A percentile compares a stretch with the other conserved stretches of the same genome.
Conservation (phyloP, 2,797 vertebrate genomes). For the Apogon talboti region DNA sequence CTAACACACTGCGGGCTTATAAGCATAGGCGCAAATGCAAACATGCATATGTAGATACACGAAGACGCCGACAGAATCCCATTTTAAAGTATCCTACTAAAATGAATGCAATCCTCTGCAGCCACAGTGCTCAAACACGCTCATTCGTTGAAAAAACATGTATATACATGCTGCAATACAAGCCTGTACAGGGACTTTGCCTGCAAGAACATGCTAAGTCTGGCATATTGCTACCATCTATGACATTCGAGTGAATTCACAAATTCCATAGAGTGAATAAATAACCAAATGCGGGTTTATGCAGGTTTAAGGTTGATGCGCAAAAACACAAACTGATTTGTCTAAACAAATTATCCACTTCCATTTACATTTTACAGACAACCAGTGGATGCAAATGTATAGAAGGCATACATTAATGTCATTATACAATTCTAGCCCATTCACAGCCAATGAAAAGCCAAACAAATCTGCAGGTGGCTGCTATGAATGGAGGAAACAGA, state of each 20-base stretch:
- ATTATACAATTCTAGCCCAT: neutral
- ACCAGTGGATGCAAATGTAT: neutral
- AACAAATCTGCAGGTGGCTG: slow-evolving; percentile 4
- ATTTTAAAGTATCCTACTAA: neutral
- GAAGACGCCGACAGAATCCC: neutral
- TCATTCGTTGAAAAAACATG: neutral
- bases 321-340: no score
- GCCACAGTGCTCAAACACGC: neutral
- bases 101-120: neutral
- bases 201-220: slow-evolving; percentile 4
- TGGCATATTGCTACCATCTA: neutral
- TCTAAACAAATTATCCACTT: neutral
- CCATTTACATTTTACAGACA: no score
- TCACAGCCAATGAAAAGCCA: neutral
- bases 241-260: no score
- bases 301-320: no score
- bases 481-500: neutral
- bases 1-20: slow-evolving; percentile 17
- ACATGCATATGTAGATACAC: neutral
- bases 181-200: neutral
- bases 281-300: no score
- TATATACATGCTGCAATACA: neutral
- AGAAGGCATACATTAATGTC: neutral
- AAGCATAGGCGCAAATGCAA: slow-evolving; percentile 6
- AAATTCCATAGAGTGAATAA: no score